Conservation (phyloP, 2,113 vertebrate species). For the Loxodonta africana region DNA sequence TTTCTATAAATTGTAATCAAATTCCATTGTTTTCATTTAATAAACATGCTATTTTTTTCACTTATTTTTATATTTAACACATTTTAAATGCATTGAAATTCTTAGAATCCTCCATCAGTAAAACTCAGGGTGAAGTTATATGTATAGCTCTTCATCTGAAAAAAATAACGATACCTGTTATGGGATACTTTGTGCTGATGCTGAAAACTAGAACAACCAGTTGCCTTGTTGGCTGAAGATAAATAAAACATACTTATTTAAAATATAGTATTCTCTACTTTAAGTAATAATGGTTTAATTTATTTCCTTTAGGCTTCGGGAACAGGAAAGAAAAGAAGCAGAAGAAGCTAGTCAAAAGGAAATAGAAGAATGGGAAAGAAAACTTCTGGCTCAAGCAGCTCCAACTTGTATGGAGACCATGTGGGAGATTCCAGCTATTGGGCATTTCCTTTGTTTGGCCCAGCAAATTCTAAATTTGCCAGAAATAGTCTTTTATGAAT, state of each 20-base stretch:
- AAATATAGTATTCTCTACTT: constrained; percentile 78
- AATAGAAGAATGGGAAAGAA: constrained; percentile 97
- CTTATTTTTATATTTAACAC: constrained; percentile 27
- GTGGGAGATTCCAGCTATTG: constrained; percentile 99
- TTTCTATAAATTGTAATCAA: constrained; percentile 35
- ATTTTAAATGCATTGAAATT: background rate
- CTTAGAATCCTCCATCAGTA: background rate
- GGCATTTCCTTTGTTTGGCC: constrained; percentile 98
- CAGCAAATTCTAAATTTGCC: constrained; percentile 97
- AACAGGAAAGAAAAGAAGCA: constrained; percentile 97
- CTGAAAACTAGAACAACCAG: background rate
- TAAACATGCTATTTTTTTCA: constrained; percentile 24
- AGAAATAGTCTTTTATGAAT: constrained; percentile 98
- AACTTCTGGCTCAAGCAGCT: constrained; percentile 93
- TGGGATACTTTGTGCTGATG: constrained; percentile 28
- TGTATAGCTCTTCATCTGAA: constrained; percentile 37
- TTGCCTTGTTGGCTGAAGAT: constrained; percentile 39
- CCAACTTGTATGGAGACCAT: constrained; percentile 93
- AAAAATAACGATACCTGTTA: background rate
- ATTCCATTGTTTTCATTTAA: constrained; percentile 31
- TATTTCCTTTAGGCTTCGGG: constrained; percentile 92
- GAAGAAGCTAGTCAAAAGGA: constrained; percentile 97
- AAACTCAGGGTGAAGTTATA: constrained; percentile 26
- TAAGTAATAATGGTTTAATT: constrained; percentile 75
- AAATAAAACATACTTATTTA: constrained; percentile 48